These are phyloP conservation scores for Ephydatia muelleri DNA, from an alignment of 37 sponge, comb jelly and placozoan genomes.

Conservation along the genomic window DNA sequence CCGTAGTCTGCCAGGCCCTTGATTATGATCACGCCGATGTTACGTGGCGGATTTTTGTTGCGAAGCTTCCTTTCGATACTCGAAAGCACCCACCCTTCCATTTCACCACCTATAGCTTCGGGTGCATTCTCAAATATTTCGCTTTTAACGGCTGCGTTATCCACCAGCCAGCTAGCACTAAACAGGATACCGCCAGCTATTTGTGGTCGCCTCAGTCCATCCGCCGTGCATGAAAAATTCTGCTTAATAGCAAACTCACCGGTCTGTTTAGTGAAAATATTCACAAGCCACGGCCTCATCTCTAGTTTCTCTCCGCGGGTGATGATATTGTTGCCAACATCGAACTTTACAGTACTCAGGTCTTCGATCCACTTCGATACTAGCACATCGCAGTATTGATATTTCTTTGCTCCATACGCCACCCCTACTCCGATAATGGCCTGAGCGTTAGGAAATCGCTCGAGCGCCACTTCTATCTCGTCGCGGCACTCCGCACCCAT, in stretches of 20 bases:
- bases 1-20: conserved; percentile 26
- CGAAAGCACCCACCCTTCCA: conserved; percentile 17
- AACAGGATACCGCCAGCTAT: not conserved
- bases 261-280: not conserved
- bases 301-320: not conserved
- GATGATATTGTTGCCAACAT: not conserved
- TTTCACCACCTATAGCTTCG: conserved; percentile 30
- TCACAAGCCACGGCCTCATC: not conserved
- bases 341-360: not conserved
- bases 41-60: not conserved
- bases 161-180: not conserved
- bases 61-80: not conserved
- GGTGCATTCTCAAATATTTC: not conserved
- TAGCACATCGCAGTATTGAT: conserved; percentile 18
- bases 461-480: conserved; percentile 18
- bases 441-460: not conserved
- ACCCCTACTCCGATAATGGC: conserved; percentile 7
- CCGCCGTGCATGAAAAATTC: not conserved
- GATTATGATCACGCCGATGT: conserved; percentile 13
- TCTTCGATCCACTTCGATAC: conserved; percentile 19
- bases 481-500: conserved; percentile 2
- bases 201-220: not conserved
- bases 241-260: not conserved
- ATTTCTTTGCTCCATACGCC: not conserved
- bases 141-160: not conserved